A percentile compares a stretch with the other conserved stretches of the same genome.
Conservation (phyloP, 2,113 vertebrate genomes). For the Limnothrissa miodon region DNA sequence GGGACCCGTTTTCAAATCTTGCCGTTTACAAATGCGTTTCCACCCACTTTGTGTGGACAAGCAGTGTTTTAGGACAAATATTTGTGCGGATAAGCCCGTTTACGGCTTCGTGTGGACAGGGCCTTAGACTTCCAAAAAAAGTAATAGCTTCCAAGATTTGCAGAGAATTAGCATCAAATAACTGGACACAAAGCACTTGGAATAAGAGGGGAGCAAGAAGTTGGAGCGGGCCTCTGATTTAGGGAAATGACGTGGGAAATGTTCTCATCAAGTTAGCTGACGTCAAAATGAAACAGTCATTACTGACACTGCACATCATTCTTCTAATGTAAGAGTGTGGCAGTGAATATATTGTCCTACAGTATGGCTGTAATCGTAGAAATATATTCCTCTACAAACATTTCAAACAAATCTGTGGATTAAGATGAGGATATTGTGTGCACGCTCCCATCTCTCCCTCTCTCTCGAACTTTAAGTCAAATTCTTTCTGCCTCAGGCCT, state of each 20-base stretch:
- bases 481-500: constrained; percentile 32
- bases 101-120: too few species aligned
- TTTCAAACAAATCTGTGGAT: too few species aligned
- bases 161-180: constrained; percentile 35
- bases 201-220: constrained; percentile 16
- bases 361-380: background rate
- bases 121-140: too few species aligned
- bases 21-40: too few species aligned
- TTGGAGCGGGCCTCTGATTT: background rate
- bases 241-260: background rate
- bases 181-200: constrained; percentile 27
- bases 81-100: too few species aligned
- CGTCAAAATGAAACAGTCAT: background rate
- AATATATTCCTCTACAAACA: too few species aligned
- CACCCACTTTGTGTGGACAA: too few species aligned
- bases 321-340: background rate
- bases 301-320: background rate
- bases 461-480: too few species aligned
- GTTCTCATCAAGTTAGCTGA: background rate
- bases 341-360: background rate
- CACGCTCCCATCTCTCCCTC: background rate
- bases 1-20: too few species aligned
- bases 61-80: too few species aligned
- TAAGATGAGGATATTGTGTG: too few species aligned
- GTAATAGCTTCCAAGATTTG: constrained; percentile 47